A percentile compares a stretch with the other conserved stretches of the same genome.
Conservation (phyloP, 1,140 invertebrate species). For the Drosophila parvula region DNA sequence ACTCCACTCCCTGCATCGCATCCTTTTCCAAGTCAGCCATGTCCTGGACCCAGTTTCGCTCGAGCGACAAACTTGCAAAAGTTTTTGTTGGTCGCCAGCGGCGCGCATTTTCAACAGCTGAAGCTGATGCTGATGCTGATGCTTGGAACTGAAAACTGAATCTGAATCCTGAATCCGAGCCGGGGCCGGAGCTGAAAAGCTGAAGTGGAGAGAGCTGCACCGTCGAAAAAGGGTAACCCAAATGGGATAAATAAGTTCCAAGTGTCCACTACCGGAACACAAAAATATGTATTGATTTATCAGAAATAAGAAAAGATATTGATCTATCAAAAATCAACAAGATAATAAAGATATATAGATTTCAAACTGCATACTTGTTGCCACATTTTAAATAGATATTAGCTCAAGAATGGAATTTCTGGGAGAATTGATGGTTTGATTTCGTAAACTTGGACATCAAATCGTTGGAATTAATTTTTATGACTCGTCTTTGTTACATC, state of each 20-base stretch:
- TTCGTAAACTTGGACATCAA: no score
- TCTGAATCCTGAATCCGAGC: slow-evolving; percentile 28
- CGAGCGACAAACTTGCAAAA: slow-evolving; percentile 67
- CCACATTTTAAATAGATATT: no score
- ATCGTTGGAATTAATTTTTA: no score
- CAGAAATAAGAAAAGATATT: no score
- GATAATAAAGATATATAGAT: no score
- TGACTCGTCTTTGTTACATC: no score
- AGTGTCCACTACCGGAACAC: background rate
- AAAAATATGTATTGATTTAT: background rate
- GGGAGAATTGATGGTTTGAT: no score
- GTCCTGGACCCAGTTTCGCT: slow-evolving; percentile 65
- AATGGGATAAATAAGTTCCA: background rate
- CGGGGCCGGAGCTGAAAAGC: slow-evolving; percentile 56
- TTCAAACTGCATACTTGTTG: no score
- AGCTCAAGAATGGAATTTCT: no score
- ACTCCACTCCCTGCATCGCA: background rate
- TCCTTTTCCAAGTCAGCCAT: slow-evolving; percentile 24
- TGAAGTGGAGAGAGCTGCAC: slow-evolving; percentile 28
- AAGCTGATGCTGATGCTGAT: slow-evolving; percentile 27
- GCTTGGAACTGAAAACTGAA: slow-evolving; percentile 20
- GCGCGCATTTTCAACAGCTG: slow-evolving; percentile 69
- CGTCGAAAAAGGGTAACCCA: background rate
- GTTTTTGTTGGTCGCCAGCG: slow-evolving; percentile 66
- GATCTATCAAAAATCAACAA: background rate